phyloP scores from a whole-genome alignment of 2,888 invertebrate genomes.

The Drosophila falleni region DNA sequence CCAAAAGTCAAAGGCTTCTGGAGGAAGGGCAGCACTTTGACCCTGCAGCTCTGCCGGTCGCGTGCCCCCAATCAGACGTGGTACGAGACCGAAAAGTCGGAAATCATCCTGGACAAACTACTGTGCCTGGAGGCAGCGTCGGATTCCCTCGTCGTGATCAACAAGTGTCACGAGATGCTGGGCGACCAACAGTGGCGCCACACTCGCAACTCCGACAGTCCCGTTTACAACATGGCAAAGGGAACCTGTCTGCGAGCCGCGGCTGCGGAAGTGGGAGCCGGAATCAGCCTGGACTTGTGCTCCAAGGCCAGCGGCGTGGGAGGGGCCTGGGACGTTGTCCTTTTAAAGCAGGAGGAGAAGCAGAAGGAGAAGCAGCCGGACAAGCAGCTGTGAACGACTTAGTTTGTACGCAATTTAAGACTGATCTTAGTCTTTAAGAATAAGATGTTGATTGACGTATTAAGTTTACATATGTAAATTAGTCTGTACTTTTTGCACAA shows the following conservation, averaged over 20 bases:
- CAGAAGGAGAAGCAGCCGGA: constrained; percentile 26
- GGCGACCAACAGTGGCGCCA: constrained; percentile 97
- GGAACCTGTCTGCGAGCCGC: constrained; percentile 92
- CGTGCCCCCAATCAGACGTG: constrained; percentile 89
- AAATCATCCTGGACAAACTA: constrained; percentile 93
- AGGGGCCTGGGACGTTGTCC: constrained; percentile 78
- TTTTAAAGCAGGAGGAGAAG: constrained; percentile 23
- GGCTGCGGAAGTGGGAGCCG: constrained; percentile 85
- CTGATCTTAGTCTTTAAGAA: constrained; percentile 61
- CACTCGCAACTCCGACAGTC: constrained; percentile 89
- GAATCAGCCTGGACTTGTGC: constrained; percentile 88
- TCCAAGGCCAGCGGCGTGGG: constrained; percentile 84
- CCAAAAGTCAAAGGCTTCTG: constrained; percentile 86
- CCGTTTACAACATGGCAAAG: constrained; percentile 94
- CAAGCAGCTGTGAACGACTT: constrained; percentile 47
- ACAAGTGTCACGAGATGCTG: constrained; percentile 97
- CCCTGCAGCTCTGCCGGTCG: constrained; percentile 89
- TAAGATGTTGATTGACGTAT: constrained; percentile 38
- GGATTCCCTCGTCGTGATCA: constrained; percentile 89
- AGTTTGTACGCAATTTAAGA: constrained; percentile 47
- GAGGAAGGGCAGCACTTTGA: constrained; percentile 90
- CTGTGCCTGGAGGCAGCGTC: constrained; percentile 93
- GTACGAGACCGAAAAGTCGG: constrained; percentile 93
- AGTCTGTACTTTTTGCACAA: constrained; percentile 57
- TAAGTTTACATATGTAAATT: constrained; percentile 51